Evolutionary conservation across 2,113 vertebrate genomes (phyloP).

Genomic region (Anarhynchus alexandrinus): DNA sequence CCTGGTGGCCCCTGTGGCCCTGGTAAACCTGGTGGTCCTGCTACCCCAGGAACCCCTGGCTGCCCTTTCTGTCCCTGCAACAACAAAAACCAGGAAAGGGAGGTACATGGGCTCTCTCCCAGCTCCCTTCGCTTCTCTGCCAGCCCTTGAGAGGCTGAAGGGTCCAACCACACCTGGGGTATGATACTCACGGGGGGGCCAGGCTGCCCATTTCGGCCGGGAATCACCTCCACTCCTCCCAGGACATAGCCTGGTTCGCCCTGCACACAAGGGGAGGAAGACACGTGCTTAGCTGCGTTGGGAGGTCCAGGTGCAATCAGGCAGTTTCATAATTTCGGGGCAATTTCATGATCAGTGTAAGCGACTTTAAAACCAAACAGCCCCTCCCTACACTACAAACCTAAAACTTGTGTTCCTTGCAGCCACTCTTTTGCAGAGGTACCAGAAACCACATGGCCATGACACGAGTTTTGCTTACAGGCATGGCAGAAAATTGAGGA

Average conservation of each 20-base stretch:
- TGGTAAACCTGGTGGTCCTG: slow-evolving; percentile 76
- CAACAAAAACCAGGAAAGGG: not conserved
- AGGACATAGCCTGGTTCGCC: slow-evolving; percentile 87
- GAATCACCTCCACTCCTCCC: slow-evolving; percentile 78
- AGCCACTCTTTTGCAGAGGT: not conserved
- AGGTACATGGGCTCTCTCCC: not conserved
- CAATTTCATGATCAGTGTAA: not conserved
- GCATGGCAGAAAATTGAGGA: not conserved
- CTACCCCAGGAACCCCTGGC: slow-evolving; percentile 69
- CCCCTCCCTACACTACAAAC: not conserved
- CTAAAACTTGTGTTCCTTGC: not conserved
- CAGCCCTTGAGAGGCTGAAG: not conserved
- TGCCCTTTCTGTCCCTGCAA: slow-evolving; percentile 73
- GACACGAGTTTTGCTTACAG: not conserved
- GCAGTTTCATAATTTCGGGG: not conserved
- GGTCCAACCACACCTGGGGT: not conserved
- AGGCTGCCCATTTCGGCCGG: slow-evolving; percentile 82
- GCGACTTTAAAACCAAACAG: not conserved
- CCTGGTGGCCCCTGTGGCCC: slow-evolving; percentile 78
- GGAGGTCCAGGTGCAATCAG: not conserved
- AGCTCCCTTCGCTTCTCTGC: not conserved
- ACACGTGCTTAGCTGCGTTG: accelerated
- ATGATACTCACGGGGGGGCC: slow-evolving; percentile 78
- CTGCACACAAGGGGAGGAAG: slow-evolving; percentile 26
- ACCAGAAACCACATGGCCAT: not conserved